Base-by-base conservation (phyloP, 2,888 invertebrate genomes). In the Drosophila melanocephala region DNA sequence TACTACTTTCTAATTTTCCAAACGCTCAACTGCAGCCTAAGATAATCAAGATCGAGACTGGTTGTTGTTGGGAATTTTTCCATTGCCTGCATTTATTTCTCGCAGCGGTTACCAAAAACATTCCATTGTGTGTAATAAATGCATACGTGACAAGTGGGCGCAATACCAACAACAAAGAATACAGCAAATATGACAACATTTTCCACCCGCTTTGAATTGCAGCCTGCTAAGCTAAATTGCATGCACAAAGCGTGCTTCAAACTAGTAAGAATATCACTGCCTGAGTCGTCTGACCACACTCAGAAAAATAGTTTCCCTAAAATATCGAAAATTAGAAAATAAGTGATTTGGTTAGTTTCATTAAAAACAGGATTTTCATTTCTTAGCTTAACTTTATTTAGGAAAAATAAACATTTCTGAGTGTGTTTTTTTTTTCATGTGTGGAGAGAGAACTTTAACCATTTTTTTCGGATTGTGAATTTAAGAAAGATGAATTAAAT, bases 61-160 rank as follows among this genome's bases (percentile, higher is more conserved):
- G 58, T 44, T 60, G 28, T 12, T 19, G 56, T 28, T n/a, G 37
- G 44, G 26, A 53, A 72, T 63, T 42, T 71, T 71, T 72, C 72
- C 58, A 58, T 72, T 71, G 44, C 57, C 47, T 52, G 61, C 71
- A 28, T 32, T 52, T 37, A 47, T 53, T 58, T 53, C 16, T 37
- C 19, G 16, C 37, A 37, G 16, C 37, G 19, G 7, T 19, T n/a
- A 35, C 12, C 22, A 10, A 62, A 63, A 52, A 50, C 39, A 63
- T 72, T 72, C 72, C 73, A 63, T 33, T 47, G 70, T 47, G 22
- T 37, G 37, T 19, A 9, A 16, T 19, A 10, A 56, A 47, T 22
- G 28, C 57, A 61, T 16, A 60, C 60, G 57, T 61, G 73, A 68
- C 75, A 75, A 61, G 55, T 58, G 57, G 50, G 39, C 52, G 22